Conservation (phyloP, 2,888 invertebrate species). For the Eubasilissa splendida region DNA sequence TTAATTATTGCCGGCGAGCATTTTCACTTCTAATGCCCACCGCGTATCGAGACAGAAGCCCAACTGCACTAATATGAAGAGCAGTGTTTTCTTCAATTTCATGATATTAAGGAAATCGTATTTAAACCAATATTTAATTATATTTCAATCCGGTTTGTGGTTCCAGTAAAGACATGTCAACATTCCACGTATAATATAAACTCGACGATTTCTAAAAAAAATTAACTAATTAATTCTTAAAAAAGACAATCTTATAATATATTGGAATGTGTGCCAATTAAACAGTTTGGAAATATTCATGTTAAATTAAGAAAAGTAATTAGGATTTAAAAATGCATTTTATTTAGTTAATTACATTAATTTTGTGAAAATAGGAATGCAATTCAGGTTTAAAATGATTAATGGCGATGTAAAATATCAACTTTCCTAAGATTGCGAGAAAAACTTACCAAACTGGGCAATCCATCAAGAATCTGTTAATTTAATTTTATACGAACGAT, state of each 20-base stretch:
- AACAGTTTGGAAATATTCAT: no score
- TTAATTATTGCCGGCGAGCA: constrained; percentile 46
- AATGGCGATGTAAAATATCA: neutral
- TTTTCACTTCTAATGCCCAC: neutral
- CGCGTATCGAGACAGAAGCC: constrained; percentile 6
- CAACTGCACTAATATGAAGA: no score
- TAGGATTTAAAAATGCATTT: no score
- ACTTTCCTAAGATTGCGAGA: constrained; percentile 5
- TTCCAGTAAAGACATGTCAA: neutral
- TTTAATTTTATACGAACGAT: no score
- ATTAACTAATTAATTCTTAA: neutral
- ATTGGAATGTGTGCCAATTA: neutral
- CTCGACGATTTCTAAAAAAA: neutral
- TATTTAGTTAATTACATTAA: no score
- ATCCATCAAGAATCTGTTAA: neutral
- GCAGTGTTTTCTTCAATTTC: neutral
- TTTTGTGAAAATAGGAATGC: neutral
- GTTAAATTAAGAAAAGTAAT: no score
- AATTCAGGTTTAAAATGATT: constrained; percentile 12
- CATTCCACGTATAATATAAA: neutral
- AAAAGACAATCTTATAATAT: constrained; percentile 3
- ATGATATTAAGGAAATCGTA: neutral
- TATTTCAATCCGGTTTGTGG: no score
- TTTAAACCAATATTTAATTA: neutral
- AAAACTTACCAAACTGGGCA: constrained; percentile 1